Evolutionary conservation across 1,140 invertebrate genomes (phyloP).

Genomic region (Aphis craccivora): DNA sequence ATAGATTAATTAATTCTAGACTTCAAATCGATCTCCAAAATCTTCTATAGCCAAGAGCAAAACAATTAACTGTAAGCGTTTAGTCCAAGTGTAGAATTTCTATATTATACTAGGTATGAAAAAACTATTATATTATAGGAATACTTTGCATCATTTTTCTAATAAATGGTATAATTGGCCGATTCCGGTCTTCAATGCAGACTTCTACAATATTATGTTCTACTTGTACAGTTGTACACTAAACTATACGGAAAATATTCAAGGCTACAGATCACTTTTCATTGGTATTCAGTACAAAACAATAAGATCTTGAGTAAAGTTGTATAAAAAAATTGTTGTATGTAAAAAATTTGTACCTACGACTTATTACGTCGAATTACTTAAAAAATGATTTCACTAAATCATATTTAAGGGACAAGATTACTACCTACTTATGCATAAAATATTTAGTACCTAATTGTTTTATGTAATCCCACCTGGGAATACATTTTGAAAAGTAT

Average conservation of each 20-base stretch:
- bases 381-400: background rate
- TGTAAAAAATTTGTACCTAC: background rate
- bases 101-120: background rate
- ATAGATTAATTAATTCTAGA: background rate
- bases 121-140: slow-evolving; percentile 42
- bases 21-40: background rate
- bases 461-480: background rate
- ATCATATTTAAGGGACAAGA: background rate
- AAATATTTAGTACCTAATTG: background rate
- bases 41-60: slow-evolving; percentile 12
- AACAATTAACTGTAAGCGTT: slow-evolving; percentile 29
- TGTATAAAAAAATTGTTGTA: background rate
- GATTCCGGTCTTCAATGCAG: slow-evolving; percentile 39
- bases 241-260: slow-evolving; percentile 7
- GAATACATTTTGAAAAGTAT: background rate
- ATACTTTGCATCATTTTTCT: background rate
- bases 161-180: slow-evolving; percentile 35
- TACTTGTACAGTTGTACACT: background rate
- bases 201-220: background rate
- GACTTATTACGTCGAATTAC: background rate
- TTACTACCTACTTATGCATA: background rate
- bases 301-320: background rate
- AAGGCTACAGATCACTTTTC: background rate
- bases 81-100: background rate
- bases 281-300: slow-evolving; percentile 20